phyloP scores from a whole-genome alignment of 2,888 invertebrate genomes.

The Druceiella hillmani region DNA sequence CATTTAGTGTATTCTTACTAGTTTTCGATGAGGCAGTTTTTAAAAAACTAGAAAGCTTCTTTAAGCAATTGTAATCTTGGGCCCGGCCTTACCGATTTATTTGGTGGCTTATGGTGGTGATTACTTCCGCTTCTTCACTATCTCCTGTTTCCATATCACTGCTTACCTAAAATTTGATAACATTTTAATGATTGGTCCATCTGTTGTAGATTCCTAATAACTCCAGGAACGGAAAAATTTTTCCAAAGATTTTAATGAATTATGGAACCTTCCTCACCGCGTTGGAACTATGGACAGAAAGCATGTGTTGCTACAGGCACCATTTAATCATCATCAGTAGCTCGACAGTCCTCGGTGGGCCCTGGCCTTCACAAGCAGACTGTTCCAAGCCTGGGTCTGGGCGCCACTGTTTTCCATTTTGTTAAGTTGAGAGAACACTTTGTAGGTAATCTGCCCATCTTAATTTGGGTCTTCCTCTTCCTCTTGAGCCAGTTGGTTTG shows the following conservation, averaged over 20 bases:
- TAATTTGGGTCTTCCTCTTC: too few species aligned
- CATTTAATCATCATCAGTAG: conserved; percentile 6
- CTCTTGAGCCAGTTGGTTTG: too few species aligned
- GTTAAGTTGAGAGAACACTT: too few species aligned
- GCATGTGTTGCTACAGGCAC: conserved; percentile 8
- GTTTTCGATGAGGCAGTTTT: conserved; percentile 7
- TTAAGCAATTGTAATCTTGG: conserved; percentile 10
- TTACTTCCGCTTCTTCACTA: conserved; percentile 13
- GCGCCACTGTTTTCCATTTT: too few species aligned
- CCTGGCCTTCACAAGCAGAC: too few species aligned
- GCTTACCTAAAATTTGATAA: conserved; percentile 12
- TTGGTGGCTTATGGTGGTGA: conserved; percentile 10
- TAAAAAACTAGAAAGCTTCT: conserved; percentile 10
- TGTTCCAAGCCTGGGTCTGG: too few species aligned
- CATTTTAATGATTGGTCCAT: conserved; percentile 7
- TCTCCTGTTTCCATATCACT: conserved; percentile 11
- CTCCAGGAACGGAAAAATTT: conserved; percentile 9
- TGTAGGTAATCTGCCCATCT: too few species aligned
- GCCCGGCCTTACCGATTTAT: conserved; percentile 12
- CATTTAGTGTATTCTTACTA: conserved; percentile 10
- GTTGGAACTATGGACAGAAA: conserved; percentile 6
- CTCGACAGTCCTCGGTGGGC: too few species aligned
- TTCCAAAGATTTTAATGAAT: conserved; percentile 9
- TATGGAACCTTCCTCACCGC: conserved; percentile 11
- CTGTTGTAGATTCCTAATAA: conserved; percentile 10